These are phyloP conservation scores for Coluber constrictor DNA, from an alignment of 2,797 vertebrate genomes.

Conservation along the genomic window DNA sequence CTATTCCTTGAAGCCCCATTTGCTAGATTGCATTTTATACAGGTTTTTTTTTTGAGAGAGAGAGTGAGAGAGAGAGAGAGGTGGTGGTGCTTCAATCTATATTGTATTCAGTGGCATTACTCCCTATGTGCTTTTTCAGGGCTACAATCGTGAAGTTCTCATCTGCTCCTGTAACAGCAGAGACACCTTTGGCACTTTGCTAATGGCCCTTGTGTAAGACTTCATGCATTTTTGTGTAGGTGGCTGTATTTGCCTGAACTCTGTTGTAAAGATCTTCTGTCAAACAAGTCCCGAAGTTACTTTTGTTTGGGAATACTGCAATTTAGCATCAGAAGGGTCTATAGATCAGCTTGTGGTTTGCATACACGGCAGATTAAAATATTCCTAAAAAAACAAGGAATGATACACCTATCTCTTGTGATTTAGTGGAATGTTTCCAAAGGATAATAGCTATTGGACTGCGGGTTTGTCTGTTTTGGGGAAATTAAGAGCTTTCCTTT, in stretches of 20 bases:
- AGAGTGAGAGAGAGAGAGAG: no score
- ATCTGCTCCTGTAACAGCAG: not conserved
- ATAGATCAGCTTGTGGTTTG: not conserved
- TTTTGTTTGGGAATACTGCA: not conserved
- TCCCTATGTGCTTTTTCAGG: not conserved
- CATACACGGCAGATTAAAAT: not conserved
- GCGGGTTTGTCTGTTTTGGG: not conserved
- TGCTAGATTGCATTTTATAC: not conserved
- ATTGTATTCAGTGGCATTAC: not conserved
- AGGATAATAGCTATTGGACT: not conserved
- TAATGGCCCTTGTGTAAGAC: not conserved
- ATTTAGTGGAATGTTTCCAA: not conserved
- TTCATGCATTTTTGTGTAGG: not conserved
- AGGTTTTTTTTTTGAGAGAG: no score
- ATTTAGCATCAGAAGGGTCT: not conserved
- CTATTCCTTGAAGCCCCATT: not conserved
- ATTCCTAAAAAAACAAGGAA: not conserved
- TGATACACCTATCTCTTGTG: not conserved
- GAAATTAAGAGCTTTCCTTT: not conserved
- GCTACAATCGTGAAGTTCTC: not conserved
- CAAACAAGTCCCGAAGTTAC: not conserved
- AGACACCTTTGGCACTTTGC: not conserved
- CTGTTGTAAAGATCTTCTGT: not conserved
- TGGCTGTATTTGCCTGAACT: not conserved
- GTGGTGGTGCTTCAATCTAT: no score